A percentile compares a stretch with the other conserved stretches of the same genome.
Conservation (phyloP, 1,140 invertebrate species). For the Globodera rostochiensis region DNA sequence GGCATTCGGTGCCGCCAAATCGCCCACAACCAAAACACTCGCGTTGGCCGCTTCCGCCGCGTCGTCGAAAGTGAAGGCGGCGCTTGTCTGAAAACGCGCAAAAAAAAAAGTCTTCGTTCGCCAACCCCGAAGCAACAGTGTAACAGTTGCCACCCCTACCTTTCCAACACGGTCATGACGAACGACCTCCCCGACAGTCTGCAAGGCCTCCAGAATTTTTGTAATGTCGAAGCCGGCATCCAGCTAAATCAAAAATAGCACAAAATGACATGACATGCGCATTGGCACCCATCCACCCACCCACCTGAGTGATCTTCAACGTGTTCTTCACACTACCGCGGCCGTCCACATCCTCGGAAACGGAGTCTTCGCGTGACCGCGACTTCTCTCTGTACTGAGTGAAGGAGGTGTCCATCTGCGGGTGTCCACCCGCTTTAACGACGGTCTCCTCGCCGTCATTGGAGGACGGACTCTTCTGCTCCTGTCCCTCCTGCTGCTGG, state of each 20-base stretch:
- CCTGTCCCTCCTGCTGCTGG: background rate
- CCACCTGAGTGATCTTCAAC: background rate
- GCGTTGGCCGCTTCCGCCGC: background rate
- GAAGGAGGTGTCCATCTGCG: background rate
- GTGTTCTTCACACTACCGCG: background rate
- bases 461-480: background rate
- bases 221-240: background rate
- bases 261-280: no score
- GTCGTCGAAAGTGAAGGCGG: background rate
- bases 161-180: background rate
- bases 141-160: background rate
- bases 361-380: background rate
- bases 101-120: no score
- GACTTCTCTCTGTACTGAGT: background rate
- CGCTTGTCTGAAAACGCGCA: background rate
- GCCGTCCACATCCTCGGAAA: background rate
- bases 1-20: background rate
- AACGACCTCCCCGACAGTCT: background rate
- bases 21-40: background rate
- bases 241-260: background rate
- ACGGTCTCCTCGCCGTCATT: background rate
- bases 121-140: no score
- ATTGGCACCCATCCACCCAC: background rate
- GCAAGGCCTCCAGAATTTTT: background rate
- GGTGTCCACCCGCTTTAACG: background rate